A percentile compares a stretch with the other conserved stretches of the same genome.
These are phyloP conservation scores for Heliconius melpomene DNA, from an alignment of 1,140 invertebrate species.

Conservation along the genomic window DNA sequence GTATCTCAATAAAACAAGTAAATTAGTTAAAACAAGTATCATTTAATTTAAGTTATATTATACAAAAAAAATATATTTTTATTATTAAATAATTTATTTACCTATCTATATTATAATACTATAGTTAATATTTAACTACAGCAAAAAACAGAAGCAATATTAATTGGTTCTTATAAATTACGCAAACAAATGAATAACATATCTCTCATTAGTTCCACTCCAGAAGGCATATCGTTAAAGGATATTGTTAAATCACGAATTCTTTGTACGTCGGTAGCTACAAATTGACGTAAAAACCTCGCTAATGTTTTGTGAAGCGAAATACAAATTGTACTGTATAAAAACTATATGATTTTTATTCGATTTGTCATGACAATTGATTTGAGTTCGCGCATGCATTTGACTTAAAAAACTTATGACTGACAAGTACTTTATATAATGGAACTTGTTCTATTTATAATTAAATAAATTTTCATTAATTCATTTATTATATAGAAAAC, in stretches of 20 bases:
- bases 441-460: no score
- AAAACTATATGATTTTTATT: neutral
- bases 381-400: neutral
- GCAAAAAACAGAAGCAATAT: neutral
- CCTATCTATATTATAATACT: neutral
- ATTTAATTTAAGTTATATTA: no score
- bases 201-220: neutral
- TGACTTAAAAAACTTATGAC: neutral
- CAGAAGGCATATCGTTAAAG: neutral
- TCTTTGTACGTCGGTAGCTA: neutral
- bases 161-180: neutral
- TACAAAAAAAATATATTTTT: no score
- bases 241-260: slow-evolving; percentile 12
- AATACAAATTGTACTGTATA: neutral
- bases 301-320: neutral
- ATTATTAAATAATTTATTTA: no score
- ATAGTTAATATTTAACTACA: neutral
- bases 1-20: no score
- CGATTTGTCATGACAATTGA: slow-evolving; percentile 5
- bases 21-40: no score
- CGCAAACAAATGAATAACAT: neutral
- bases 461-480: no score
- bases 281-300: slow-evolving; percentile 3
- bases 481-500: no score
- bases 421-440: neutral